phyloP scores from a whole-genome alignment of 2,113 vertebrate genomes.

The Gobiocypris rarus region DNA sequence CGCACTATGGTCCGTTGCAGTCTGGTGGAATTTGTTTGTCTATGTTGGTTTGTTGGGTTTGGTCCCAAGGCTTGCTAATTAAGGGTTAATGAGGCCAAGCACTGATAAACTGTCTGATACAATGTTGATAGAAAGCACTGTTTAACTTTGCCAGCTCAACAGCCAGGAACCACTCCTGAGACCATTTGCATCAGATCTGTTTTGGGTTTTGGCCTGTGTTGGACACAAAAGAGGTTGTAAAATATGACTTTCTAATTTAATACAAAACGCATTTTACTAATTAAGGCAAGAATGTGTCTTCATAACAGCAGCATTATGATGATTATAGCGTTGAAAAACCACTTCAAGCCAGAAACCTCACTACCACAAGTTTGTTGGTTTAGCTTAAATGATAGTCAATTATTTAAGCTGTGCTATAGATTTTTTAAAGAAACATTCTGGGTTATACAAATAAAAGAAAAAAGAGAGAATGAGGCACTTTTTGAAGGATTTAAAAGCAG shows the following conservation, averaged over 20 bases:
- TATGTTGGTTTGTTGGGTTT: slow-evolving; percentile 39
- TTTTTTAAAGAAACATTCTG: not conserved
- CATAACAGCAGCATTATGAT: slow-evolving; percentile 15
- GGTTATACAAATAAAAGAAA: not conserved
- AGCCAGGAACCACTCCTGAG: slow-evolving; percentile 13
- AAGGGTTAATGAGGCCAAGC: slow-evolving; percentile 52
- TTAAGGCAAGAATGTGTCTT: slow-evolving; percentile 39
- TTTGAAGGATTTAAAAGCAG: not conserved
- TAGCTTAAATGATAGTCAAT: not conserved
- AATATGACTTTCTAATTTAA: slow-evolving; percentile 41
- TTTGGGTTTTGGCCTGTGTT: slow-evolving; percentile 4
- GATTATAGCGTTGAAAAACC: slow-evolving; percentile 26
- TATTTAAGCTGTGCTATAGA: not conserved
- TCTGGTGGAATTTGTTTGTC: slow-evolving; percentile 14
- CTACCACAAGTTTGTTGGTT: not conserved
- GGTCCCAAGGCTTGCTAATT: slow-evolving; percentile 39
- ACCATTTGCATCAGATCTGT: slow-evolving; percentile 21
- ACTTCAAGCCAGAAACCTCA: not conserved
- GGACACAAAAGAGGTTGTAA: not conserved
- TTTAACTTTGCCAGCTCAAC: slow-evolving; percentile 17
- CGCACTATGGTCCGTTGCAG: not conserved
- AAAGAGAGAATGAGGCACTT: no score
- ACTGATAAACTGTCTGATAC: slow-evolving; percentile 40
- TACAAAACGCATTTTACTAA: slow-evolving; percentile 37
- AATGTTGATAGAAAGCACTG: slow-evolving; percentile 26